These are phyloP conservation scores for Zophobas morio DNA, from an alignment of 1,140 invertebrate species.

Conservation along the genomic window DNA sequence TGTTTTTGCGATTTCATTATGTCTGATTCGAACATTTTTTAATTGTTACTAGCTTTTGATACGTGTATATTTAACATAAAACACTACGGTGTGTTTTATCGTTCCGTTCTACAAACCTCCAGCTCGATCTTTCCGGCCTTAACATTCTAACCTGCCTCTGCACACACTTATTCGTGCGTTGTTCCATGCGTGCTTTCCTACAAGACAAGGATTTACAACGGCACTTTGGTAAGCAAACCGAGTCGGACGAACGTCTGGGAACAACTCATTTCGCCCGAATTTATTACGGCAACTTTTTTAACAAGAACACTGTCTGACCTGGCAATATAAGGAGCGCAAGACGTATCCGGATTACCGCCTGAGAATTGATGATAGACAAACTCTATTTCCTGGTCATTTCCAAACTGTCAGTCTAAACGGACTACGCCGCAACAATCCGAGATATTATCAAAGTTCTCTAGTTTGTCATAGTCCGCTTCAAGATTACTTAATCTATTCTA, in stretches of 20 bases:
- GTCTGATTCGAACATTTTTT: too few relatives aligned
- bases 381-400: conserved; percentile 56
- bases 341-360: conserved; percentile 49
- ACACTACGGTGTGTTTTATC: too few relatives aligned
- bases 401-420: conserved; percentile 44
- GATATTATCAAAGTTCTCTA: conserved; percentile 49
- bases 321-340: conserved; percentile 6
- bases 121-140: too few relatives aligned
- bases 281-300: conserved; percentile 33
- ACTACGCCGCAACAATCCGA: conserved; percentile 43
- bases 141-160: too few relatives aligned
- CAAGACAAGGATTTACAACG: conserved; percentile 17
- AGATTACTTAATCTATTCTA: conserved; percentile 36
- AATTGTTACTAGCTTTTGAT: too few relatives aligned
- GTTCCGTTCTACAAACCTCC: too few relatives aligned
- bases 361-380: conserved; percentile 55
- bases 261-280: conserved; percentile 31
- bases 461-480: conserved; percentile 44
- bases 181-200: conserved; percentile 10
- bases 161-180: neutral
- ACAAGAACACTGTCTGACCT: conserved; percentile 28
- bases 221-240: conserved; percentile 24
- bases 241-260: conserved; percentile 22
- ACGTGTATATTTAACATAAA: too few relatives aligned
- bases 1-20: too few relatives aligned